phyloP scores from a whole-genome alignment of 2,113 vertebrate genomes.

The Zosterops lateralis region DNA sequence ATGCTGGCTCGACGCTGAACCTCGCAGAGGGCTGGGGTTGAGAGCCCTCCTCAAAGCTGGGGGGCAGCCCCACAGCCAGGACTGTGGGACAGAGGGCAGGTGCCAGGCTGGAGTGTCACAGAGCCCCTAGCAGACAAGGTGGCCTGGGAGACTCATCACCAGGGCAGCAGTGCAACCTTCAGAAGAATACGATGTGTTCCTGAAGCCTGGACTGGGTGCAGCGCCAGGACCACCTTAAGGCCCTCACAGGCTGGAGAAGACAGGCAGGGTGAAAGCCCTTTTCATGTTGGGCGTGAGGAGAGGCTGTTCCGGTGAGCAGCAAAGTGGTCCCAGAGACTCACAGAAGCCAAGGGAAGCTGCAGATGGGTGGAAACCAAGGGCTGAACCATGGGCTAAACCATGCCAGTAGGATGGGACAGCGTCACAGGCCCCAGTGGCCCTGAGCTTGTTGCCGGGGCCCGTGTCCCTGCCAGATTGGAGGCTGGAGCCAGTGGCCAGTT shows the following conservation, averaged over 20 bases:
- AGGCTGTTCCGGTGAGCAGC: constrained; percentile 29
- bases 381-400: constrained; percentile 66
- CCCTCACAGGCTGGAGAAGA: not conserved
- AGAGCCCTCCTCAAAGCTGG: not conserved
- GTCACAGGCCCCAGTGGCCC: constrained; percentile 36
- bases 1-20: rapidly evolving
- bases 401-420: constrained; percentile 45
- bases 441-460: not conserved
- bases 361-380: not conserved
- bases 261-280: not conserved
- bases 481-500: constrained; percentile 35
- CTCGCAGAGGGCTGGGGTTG: not conserved
- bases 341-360: constrained; percentile 46
- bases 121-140: not conserved
- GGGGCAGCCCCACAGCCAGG: not conserved
- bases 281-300: not conserved
- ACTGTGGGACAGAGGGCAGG: not conserved
- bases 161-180: not conserved
- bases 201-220: not conserved
- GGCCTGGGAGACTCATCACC: not conserved
- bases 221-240: not conserved
- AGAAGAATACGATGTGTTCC: not conserved
- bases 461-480: not conserved
- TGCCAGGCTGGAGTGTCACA: not conserved
- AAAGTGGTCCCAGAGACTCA: not conserved